A percentile compares a stretch with the other conserved stretches of the same genome.
Evolutionary conservation across 2,888 invertebrate species (phyloP).

Genomic region (Odontocerum albicorne): DNA sequence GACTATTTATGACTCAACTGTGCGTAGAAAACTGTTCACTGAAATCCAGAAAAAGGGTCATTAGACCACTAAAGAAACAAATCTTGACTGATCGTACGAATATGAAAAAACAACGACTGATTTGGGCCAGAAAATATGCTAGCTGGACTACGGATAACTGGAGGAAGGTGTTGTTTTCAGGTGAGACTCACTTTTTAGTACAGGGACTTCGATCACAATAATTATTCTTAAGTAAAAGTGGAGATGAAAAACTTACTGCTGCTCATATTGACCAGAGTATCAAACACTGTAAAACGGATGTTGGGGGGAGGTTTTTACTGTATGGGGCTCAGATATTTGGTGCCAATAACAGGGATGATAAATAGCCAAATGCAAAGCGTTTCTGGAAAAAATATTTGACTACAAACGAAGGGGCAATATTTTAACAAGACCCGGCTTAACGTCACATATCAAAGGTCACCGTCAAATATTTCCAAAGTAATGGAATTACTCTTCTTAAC

Average conservation of each 20-base stretch:
- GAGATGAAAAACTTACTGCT: conserved; percentile 14
- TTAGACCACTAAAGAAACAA: conserved; percentile 25
- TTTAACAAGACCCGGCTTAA: no score
- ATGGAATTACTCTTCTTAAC: no score
- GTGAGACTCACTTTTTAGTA: conserved; percentile 8
- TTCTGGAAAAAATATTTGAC: no score
- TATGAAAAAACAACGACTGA: conserved; percentile 25
- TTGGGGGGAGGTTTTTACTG: no score
- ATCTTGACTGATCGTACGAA: conserved; percentile 16
- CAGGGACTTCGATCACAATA: conserved; percentile 18
- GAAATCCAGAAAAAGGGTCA: conserved; percentile 21
- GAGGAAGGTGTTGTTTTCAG: conserved; percentile 22
- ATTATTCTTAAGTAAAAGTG: conserved; percentile 20
- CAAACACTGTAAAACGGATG: no score
- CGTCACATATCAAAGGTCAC: no score
- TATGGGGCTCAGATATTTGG: no score
- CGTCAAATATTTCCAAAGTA: no score
- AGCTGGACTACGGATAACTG: conserved; percentile 19
- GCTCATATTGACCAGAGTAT: conserved; percentile 21
- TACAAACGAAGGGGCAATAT: no score
- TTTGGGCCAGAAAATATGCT: conserved; percentile 16
- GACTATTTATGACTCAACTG: conserved; percentile 5
- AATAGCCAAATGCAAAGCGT: no score
- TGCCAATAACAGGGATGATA: no score
- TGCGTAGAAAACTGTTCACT: conserved; percentile 13